Conservation (phyloP, 1,140 invertebrate genomes). For the Bombyx mori region DNA sequence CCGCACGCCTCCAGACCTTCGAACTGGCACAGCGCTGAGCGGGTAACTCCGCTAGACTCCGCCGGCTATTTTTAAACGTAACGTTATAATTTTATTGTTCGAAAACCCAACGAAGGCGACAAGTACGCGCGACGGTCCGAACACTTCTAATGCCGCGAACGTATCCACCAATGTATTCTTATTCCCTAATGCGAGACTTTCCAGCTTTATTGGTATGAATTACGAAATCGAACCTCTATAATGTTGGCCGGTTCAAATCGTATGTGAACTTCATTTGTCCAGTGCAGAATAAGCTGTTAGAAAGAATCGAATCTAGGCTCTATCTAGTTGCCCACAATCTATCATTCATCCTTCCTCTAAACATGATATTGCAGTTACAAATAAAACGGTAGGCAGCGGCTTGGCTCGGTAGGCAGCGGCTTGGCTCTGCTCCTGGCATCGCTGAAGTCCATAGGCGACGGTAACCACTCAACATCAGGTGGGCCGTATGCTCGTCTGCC, state of each 20-base stretch:
- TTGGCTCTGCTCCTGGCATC: no score
- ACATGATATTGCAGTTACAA: no score
- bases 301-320: constrained; percentile 4
- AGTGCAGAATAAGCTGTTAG: background rate
- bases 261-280: constrained; percentile 5
- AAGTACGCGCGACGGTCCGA: constrained; percentile 49
- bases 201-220: constrained; percentile 8
- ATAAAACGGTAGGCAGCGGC: no score
- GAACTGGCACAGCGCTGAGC: constrained; percentile 33
- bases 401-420: no score
- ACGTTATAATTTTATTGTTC: constrained; percentile 69
- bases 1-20: constrained; percentile 51
- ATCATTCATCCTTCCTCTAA: background rate
- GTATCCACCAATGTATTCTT: constrained; percentile 19
- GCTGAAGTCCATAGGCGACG: no score
- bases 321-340: background rate
- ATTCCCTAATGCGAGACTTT: constrained; percentile 18
- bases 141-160: constrained; percentile 39
- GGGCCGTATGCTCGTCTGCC: no score
- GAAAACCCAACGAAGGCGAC: constrained; percentile 56
- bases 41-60: constrained; percentile 16
- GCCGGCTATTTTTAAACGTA: constrained; percentile 52
- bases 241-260: constrained; percentile 13
- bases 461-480: no score
- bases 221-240: constrained; percentile 5